Percentiles rank a stretch among this genome's conserved stretches.
Conservation (phyloP, 2,888 invertebrate genomes). For the Diaperis boleti region DNA sequence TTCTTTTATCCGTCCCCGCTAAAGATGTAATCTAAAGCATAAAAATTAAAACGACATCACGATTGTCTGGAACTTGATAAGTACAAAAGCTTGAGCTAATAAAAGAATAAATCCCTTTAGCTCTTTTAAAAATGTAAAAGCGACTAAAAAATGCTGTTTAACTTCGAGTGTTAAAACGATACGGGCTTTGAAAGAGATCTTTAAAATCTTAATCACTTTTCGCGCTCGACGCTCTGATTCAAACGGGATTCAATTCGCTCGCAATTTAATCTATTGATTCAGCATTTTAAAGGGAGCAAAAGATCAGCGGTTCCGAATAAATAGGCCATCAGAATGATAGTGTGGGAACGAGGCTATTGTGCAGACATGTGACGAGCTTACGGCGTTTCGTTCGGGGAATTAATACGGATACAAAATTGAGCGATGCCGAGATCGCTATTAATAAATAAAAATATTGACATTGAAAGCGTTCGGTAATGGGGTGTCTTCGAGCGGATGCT, state of each 20-base stretch:
- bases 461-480: slow-evolving; percentile 24
- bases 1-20: slow-evolving; percentile 34
- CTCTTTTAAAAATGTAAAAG: slow-evolving; percentile 63
- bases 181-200: slow-evolving; percentile 60
- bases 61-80: slow-evolving; percentile 57
- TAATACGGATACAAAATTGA: slow-evolving; percentile 54
- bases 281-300: slow-evolving; percentile 64
- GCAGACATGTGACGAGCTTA: slow-evolving; percentile 62
- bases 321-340: slow-evolving; percentile 63
- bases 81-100: slow-evolving; percentile 61
- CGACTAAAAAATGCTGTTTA: slow-evolving; percentile 63
- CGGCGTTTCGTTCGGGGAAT: slow-evolving; percentile 57
- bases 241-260: slow-evolving; percentile 58
- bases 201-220: slow-evolving; percentile 66
- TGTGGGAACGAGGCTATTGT: slow-evolving; percentile 64
- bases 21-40: slow-evolving; percentile 49
- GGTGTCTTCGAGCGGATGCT: slow-evolving; percentile 20
- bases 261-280: slow-evolving; percentile 66
- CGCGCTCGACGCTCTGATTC: slow-evolving; percentile 61
- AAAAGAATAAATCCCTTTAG: slow-evolving; percentile 62
- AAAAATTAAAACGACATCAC: slow-evolving; percentile 60
- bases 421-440: slow-evolving; percentile 45
- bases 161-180: slow-evolving; percentile 62
- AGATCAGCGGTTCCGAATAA: slow-evolving; percentile 65
- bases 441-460: slow-evolving; percentile 56